Evolutionary conservation across 1,140 invertebrate species (phyloP), one percentile per base, ranked within the genome.

Genomic region (Lethrus apterus): DNA sequence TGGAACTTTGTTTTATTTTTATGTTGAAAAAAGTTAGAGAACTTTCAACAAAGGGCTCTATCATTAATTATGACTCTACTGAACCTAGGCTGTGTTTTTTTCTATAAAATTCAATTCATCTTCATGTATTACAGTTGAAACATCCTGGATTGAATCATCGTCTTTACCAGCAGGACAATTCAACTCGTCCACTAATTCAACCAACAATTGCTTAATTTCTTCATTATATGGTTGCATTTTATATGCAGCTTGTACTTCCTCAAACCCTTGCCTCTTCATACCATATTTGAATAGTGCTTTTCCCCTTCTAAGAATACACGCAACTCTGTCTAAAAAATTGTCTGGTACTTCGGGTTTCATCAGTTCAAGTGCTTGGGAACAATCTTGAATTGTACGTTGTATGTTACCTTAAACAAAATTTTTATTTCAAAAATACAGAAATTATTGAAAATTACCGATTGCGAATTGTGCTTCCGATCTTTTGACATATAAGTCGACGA

Each of bases 391-490:
- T 21, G 49, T 41, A 50, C 23, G 10, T 41, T 41, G 38, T 14
- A 41, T 29, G 21, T 41, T 41, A n/a, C n/a, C n/a, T n/a, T n/a
- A n/a, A n/a, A n/a, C n/a, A n/a, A n/a, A n/a, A n/a, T n/a, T n/a
- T n/a, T n/a, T n/a, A n/a, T n/a, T n/a, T n/a, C n/a, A n/a, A n/a
- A n/a, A n/a, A n/a, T n/a, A n/a, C n/a, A n/a, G n/a, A n/a, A n/a
- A n/a, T 38, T 14, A 19, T 29, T 18, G n/a, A n/a, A n/a, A n/a
- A n/a, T n/a, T n/a, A 43, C 76, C 78, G 9, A 84, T 48, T 23
- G 77, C 76, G 42, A 88, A 76, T 64, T 92, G 88, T 15, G 84
- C 82, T 21, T 78, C 78, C 3, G 86, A 81, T 66, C 88, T 72
- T 52, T 82, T 86, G 0, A 81, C 76, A 62, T 81, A 89, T 2